Evolutionary conservation across 2,113 vertebrate genomes (phyloP).

Genomic region (Cololabis saira): DNA sequence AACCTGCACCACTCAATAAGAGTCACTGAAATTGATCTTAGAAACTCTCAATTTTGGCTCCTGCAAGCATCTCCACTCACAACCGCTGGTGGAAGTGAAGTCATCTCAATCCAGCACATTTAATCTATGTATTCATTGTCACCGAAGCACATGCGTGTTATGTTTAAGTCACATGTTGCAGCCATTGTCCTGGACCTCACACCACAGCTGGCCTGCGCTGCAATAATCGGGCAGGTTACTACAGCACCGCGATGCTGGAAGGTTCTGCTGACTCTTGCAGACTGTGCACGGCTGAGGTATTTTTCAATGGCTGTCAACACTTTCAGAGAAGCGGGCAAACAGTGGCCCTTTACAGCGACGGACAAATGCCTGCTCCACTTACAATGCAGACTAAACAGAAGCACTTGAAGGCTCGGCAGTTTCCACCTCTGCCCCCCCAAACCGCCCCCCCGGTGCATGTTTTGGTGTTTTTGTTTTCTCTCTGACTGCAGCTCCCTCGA

Average conservation of each 20-base stretch:
- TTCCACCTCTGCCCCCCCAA: no score
- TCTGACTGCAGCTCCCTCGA: no score
- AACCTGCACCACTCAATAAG: no score
- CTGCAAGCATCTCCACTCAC: no score
- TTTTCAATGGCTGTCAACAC: conserved; percentile 43
- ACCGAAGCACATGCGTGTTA: no score
- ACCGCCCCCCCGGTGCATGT: no score
- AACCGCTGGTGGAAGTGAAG: no score
- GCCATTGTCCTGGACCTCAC: conserved; percentile 42
- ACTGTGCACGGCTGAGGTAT: conserved; percentile 28
- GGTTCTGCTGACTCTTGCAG: conserved; percentile 69
- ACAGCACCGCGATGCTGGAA: conserved; percentile 40
- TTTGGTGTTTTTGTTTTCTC: no score
- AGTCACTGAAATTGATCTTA: no score
- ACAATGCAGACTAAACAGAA: conserved; percentile 61
- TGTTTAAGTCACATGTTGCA: conserved; percentile 4
- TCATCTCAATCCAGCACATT: no score
- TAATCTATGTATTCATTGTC: no score
- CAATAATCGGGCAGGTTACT: conserved; percentile 32
- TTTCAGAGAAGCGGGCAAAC: conserved; percentile 52
- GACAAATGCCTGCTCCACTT: conserved; percentile 42
- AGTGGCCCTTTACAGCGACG: conserved; percentile 43
- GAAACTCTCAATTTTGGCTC: no score
- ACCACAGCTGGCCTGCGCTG: neutral
- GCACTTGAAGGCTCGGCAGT: conserved; percentile 19